Evolutionary conservation across 2,888 invertebrate genomes (phyloP).

Genomic region (Acronicta psi): DNA sequence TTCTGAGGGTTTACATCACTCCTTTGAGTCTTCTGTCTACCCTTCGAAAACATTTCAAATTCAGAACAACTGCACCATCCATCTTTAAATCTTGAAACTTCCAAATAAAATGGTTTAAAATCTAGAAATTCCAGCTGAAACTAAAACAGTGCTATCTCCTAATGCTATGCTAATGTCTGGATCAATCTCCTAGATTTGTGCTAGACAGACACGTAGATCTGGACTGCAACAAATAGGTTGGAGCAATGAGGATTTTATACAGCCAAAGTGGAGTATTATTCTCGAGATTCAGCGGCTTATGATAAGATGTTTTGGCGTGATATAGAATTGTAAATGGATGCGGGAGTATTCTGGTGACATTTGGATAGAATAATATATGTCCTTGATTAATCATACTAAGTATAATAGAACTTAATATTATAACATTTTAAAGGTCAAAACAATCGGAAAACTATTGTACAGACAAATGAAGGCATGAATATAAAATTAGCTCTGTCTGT

Average conservation of each 20-base stretch:
- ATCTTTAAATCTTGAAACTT: conserved; percentile 19
- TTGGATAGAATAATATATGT: background rate
- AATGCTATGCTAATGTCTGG: conserved; percentile 71
- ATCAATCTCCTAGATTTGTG: conserved; percentile 71
- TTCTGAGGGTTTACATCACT: no score
- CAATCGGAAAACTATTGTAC: no score
- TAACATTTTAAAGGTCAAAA: no score
- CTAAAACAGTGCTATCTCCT: conserved; percentile 53
- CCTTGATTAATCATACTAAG: no score
- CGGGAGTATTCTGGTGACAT: background rate
- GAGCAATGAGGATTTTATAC: conserved; percentile 58
- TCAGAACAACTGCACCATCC: background rate
- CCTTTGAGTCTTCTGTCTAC: no score
- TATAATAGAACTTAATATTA: no score
- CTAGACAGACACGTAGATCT: conserved; percentile 46
- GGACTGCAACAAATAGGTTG: conserved; percentile 64
- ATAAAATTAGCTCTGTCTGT: no score
- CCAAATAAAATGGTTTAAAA: conserved; percentile 31
- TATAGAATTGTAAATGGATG: conserved; percentile 16
- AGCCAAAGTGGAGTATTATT: conserved; percentile 50
- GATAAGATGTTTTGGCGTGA: conserved; percentile 32
- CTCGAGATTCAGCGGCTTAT: conserved; percentile 43
- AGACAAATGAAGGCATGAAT: no score
- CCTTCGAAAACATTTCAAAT: background rate
- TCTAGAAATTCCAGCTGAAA: conserved; percentile 36